These are phyloP conservation scores for Leptinotarsa defecta DNA, from an alignment of 1,140 invertebrate genomes.

Conservation along the genomic window DNA sequence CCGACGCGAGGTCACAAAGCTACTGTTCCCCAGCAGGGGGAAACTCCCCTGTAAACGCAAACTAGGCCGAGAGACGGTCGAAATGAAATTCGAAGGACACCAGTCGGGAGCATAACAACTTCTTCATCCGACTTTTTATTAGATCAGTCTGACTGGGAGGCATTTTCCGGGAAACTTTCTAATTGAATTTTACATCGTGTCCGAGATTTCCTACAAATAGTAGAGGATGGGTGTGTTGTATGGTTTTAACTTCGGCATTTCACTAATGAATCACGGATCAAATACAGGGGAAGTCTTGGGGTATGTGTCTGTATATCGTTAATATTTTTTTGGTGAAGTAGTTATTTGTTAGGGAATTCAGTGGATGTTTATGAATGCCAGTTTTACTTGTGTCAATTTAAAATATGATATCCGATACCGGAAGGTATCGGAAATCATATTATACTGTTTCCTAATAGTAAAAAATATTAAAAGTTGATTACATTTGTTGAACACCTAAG, in stretches of 20 bases:
- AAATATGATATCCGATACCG: too few species aligned
- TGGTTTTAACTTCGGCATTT: neutral
- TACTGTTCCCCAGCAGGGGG: neutral
- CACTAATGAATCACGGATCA: neutral
- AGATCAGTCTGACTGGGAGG: neutral
- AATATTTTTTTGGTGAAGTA: too few species aligned
- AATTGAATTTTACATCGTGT: neutral
- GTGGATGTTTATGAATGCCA: too few species aligned
- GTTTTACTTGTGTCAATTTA: too few species aligned
- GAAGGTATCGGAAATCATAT: too few species aligned
- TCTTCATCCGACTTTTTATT: conserved; percentile 3
- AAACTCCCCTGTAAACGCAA: neutral
- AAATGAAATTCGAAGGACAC: neutral
- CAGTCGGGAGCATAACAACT: neutral
- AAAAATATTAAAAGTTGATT: too few species aligned
- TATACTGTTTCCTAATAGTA: too few species aligned
- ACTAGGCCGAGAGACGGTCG: neutral
- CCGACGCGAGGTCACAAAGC: neutral
- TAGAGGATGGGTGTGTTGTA: neutral
- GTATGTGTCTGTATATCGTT: too few species aligned
- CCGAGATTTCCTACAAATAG: neutral
- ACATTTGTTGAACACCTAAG: too few species aligned
- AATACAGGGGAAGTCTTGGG: neutral
- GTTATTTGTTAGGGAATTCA: too few species aligned
- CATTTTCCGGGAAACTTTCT: neutral